These are phyloP conservation scores for Thunnus thynnus DNA, from an alignment of 2,113 vertebrate species.

Conservation along the genomic window DNA sequence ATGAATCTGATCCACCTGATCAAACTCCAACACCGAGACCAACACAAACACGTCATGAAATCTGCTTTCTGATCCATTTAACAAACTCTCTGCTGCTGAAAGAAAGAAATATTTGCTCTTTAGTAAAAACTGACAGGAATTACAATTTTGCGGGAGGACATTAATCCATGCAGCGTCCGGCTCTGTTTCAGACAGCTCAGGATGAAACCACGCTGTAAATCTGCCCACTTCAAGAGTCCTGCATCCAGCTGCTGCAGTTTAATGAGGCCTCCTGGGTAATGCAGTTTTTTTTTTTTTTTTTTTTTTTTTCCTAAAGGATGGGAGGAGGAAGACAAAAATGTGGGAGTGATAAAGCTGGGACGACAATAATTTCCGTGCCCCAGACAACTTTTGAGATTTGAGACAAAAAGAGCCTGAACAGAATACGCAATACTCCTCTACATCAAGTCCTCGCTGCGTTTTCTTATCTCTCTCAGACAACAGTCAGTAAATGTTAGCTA, in stretches of 20 bases:
- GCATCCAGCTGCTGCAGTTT: constrained; percentile 53
- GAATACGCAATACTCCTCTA: no score
- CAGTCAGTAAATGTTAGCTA: no score
- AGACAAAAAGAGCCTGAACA: no score
- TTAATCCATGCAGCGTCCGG: background rate
- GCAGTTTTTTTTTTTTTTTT: constrained; percentile 9
- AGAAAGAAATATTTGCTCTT: background rate
- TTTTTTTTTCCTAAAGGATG: background rate
- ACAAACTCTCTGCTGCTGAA: background rate
- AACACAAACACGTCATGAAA: background rate
- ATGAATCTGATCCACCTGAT: no score
- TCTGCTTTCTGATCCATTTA: background rate
- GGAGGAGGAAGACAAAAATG: constrained; percentile 3
- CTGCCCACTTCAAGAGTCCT: background rate
- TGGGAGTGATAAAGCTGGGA: constrained; percentile 10
- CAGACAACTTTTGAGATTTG: no score
- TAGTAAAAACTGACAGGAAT: background rate
- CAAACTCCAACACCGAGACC: no score
- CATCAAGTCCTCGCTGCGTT: no score
- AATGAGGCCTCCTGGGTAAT: constrained; percentile 67
- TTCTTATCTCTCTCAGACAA: no score
- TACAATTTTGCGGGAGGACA: background rate
- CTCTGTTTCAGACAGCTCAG: constrained; percentile 7
- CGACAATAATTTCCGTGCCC: no score
- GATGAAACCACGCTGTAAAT: constrained; percentile 27